Evolutionary conservation across 2,888 invertebrate genomes (phyloP).

Genomic region (Trachelus tabidus): DNA sequence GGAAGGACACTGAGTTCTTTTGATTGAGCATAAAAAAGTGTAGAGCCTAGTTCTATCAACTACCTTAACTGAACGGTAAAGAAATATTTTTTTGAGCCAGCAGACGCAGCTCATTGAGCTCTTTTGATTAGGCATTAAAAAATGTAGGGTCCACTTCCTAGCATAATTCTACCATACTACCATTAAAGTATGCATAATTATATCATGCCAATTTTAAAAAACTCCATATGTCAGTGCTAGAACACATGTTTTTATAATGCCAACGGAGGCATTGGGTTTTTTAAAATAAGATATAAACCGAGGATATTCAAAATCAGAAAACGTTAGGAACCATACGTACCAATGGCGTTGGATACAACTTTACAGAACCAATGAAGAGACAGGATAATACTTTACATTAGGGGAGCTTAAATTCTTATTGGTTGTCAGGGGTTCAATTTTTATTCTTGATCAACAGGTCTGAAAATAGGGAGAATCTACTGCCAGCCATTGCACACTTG

Average conservation of each 20-base stretch:
- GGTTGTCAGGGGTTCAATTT: conserved; percentile 3
- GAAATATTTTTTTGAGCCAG: no score
- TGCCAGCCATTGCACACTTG: conserved; percentile 17
- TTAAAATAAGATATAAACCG: neutral
- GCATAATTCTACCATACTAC: no score
- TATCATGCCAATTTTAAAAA: neutral
- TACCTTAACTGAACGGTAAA: no score
- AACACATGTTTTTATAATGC: neutral
- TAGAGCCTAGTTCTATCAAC: no score
- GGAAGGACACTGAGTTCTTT: no score
- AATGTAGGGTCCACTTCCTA: no score
- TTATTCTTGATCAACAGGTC: conserved; percentile 5
- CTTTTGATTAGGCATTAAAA: no score
- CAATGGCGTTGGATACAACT: neutral
- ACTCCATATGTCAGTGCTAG: neutral
- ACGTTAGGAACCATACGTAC: neutral
- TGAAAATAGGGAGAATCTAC: neutral
- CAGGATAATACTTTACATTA: neutral
- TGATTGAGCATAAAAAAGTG: no score
- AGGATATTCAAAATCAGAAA: neutral
- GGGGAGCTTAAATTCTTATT: neutral
- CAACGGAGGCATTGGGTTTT: neutral
- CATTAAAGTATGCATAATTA: neutral
- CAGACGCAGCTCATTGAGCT: no score
- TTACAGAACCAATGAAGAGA: neutral